Evolutionary conservation across 1,140 invertebrate species (phyloP).

Genomic region (Achatina immaculata): DNA sequence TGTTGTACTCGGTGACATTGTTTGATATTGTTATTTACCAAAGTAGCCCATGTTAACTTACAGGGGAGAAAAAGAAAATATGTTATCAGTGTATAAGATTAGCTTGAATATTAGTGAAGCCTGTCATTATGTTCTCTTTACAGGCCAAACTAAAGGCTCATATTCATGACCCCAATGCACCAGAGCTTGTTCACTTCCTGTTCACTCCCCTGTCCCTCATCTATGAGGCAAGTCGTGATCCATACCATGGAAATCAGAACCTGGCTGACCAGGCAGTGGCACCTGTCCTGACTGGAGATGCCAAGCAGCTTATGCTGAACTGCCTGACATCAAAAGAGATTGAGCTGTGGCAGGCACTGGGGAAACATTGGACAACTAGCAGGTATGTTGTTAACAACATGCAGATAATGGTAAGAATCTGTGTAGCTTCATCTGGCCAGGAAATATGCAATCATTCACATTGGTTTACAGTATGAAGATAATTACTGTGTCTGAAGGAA

Average conservation of each 20-base stretch:
- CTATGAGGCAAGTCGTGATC: slow-evolving; percentile 79
- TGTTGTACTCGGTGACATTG: no score
- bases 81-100: no score
- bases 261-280: slow-evolving; percentile 86
- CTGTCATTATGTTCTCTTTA: no score
- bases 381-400: slow-evolving; percentile 73
- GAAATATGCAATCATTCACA: no score
- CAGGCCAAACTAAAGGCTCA: slow-evolving; percentile 94
- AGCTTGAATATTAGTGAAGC: no score
- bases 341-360: slow-evolving; percentile 96
- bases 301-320: slow-evolving; percentile 94
- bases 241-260: slow-evolving; percentile 74
- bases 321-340: slow-evolving; percentile 98
- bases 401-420: no score
- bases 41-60: no score
- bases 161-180: slow-evolving; percentile 99
- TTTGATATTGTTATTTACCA: no score
- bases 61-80: no score
- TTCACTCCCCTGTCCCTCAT: slow-evolving; percentile 97
- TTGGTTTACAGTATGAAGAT: no score
- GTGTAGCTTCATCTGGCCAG: no score
- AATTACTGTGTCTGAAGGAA: no score
- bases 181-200: slow-evolving; percentile 97
- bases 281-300: slow-evolving; percentile 93
- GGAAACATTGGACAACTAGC: slow-evolving; percentile 91